Evolutionary conservation across 1,140 invertebrate genomes (phyloP).

Genomic region (Eueides isabella): DNA sequence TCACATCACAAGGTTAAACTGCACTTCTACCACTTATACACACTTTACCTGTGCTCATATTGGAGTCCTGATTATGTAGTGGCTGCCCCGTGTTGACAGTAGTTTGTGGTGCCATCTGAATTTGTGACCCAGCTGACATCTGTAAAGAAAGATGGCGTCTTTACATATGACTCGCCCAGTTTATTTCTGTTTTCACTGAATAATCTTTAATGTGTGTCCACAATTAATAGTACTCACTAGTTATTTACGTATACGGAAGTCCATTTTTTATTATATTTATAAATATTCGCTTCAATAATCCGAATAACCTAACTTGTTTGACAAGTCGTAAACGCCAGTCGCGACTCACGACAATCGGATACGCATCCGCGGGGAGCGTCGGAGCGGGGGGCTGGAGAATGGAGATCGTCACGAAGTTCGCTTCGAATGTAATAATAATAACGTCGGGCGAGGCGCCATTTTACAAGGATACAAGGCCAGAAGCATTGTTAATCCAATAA

Average conservation of each 20-base stretch:
- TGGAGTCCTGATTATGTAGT: slow-evolving; percentile 96
- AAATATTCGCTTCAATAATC: slow-evolving; percentile 61
- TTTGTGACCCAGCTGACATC: slow-evolving; percentile 96
- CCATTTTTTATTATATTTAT: slow-evolving; percentile 55
- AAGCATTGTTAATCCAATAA: slow-evolving; percentile 70
- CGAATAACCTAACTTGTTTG: slow-evolving; percentile 81
- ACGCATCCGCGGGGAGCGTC: slow-evolving; percentile 77
- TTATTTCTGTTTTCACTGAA: slow-evolving; percentile 50
- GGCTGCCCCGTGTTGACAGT: slow-evolving; percentile 93
- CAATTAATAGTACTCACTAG: slow-evolving; percentile 57
- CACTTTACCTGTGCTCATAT: slow-evolving; percentile 94
- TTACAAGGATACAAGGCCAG: slow-evolving; percentile 81
- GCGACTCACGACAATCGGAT: slow-evolving; percentile 80
- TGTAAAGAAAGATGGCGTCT: slow-evolving; percentile 85
- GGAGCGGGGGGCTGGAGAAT: slow-evolving; percentile 64
- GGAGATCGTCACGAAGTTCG: slow-evolving; percentile 81
- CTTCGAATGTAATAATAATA: slow-evolving; percentile 81
- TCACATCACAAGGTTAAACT: slow-evolving; percentile 65
- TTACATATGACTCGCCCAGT: slow-evolving; percentile 79
- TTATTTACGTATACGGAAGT: slow-evolving; percentile 51
- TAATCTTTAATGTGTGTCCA: slow-evolving; percentile 42
- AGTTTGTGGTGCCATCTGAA: slow-evolving; percentile 96
- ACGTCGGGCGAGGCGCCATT: slow-evolving; percentile 78
- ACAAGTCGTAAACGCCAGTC: slow-evolving; percentile 80
- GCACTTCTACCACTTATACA: slow-evolving; percentile 73